phyloP scores from a whole-genome alignment of 1,140 invertebrate species.

The Neodiprion lecontei region DNA sequence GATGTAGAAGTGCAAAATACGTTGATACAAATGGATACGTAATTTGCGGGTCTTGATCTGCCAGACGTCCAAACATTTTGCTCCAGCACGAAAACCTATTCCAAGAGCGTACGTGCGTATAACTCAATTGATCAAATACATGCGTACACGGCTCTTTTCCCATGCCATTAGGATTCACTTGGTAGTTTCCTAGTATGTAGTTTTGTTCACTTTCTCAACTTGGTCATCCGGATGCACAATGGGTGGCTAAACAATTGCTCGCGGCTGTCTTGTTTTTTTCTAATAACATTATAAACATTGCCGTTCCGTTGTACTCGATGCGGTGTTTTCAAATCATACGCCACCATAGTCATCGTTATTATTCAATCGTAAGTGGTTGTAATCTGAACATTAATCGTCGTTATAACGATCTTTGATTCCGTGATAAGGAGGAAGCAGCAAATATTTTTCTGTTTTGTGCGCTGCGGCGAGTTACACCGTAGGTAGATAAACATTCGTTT shows the following conservation, averaged over 20 bases:
- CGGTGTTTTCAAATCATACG: slow-evolving; percentile 3
- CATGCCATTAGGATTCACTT: too few species aligned
- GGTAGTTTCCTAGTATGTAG: too few species aligned
- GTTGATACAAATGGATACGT: not conserved
- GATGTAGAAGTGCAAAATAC: not conserved
- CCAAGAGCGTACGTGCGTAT: not conserved
- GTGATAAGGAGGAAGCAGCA: not conserved
- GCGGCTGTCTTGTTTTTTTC: not conserved
- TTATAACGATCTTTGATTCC: not conserved
- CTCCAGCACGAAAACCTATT: not conserved
- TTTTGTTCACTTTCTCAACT: too few species aligned
- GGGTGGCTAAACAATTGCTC: too few species aligned
- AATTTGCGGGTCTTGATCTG: not conserved
- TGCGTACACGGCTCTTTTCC: too few species aligned
- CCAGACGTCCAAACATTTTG: not conserved
- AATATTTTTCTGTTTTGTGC: not conserved
- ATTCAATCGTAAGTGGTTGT: not conserved
- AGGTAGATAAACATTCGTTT: too few species aligned
- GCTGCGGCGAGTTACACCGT: too few species aligned
- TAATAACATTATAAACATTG: slow-evolving; percentile 3
- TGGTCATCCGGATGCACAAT: too few species aligned
- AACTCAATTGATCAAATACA: too few species aligned
- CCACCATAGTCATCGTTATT: not conserved
- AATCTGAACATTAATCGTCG: not conserved
- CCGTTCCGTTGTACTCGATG: slow-evolving; percentile 11